Evolutionary conservation across 2,113 vertebrate species (phyloP), one percentile per base, ranked within the genome.

Genomic region (Sceloporus undulatus): DNA sequence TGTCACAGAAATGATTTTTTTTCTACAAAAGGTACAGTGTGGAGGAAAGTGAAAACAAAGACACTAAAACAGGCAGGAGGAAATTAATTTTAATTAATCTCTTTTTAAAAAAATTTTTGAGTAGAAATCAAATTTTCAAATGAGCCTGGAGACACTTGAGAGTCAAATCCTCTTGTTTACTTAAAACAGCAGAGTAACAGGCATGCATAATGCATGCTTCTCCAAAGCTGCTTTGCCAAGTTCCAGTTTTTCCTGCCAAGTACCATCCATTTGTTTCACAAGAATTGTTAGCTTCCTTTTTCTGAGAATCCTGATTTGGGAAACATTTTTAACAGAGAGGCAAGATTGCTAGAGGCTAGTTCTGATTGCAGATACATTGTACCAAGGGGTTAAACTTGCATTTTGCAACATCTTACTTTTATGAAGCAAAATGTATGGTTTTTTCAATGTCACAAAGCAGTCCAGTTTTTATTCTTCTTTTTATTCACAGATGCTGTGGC

Each of bases 121-220:
- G 3, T 11, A 76, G 34, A 85, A 85, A 56, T 89, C 23, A 56
- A 79, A 62, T 79, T 56, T 14, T 65, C 34, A 89, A 82, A 79
- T 70, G 8, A 71, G 66, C 27, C 5, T 65, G 80, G 82, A 84
- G 71, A 1, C 9, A 34, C 1, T 29, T 6, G 75, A 80, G 29
- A 42, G 6, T 70, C 0, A 84, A 85, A 78, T 70, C 42, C 9
- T 84, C 81, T 86, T 71, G 5, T 81, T 90, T 88, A 59, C 10
- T 77, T 79, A 23, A 2, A 59, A 4, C n/a, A 91, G 29, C 16
- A 56, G 10, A 2, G 4, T 38, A 7, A 29, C 42, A 56, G 25
- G 0, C 2, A 56, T 70, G 25, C 16, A 54, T n/a, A 81, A 87
- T 16, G 23, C 38, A 81, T 70, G 23, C 0, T 9, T 84, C 79